A percentile compares a stretch with the other conserved stretches of the same genome.
These are phyloP conservation scores for Aphelinus certus DNA, from an alignment of 1,140 invertebrate genomes.

Conservation along the genomic window DNA sequence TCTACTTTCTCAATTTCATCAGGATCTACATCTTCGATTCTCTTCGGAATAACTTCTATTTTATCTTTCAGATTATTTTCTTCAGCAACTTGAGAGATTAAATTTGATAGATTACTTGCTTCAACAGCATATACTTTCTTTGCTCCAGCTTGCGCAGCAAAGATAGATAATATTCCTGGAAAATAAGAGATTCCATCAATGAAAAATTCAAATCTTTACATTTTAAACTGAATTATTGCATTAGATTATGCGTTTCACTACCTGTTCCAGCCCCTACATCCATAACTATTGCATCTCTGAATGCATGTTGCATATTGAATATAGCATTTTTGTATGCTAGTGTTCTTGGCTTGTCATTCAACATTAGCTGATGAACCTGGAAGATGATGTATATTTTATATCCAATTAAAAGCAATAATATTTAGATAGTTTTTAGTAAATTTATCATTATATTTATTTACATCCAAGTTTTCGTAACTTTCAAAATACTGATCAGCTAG, in stretches of 20 bases:
- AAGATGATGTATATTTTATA: slow-evolving; percentile 24
- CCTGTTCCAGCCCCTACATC: slow-evolving; percentile 92
- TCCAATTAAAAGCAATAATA: neutral
- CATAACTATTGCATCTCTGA: slow-evolving; percentile 84
- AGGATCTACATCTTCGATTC: slow-evolving; percentile 85
- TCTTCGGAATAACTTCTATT: slow-evolving; percentile 76
- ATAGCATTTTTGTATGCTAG: slow-evolving; percentile 92
- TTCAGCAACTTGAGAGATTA: slow-evolving; percentile 82
- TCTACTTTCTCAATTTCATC: slow-evolving; percentile 84
- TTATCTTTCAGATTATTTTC: slow-evolving; percentile 74
- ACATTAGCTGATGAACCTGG: slow-evolving; percentile 82
- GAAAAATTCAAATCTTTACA: slow-evolving; percentile 3
- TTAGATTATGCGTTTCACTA: slow-evolving; percentile 42
- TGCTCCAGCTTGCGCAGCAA: slow-evolving; percentile 93
- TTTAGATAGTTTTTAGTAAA: slow-evolving; percentile 32
- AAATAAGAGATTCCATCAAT: slow-evolving; percentile 12
- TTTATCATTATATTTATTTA: slow-evolving; percentile 38
- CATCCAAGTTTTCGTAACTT: slow-evolving; percentile 56
- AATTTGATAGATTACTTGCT: slow-evolving; percentile 85
- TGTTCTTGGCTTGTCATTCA: slow-evolving; percentile 88
- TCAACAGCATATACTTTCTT: slow-evolving; percentile 91
- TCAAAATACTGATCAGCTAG: slow-evolving; percentile 50
- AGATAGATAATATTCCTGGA: slow-evolving; percentile 92
- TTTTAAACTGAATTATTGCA: slow-evolving; percentile 21
- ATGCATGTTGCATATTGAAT: slow-evolving; percentile 75